A percentile compares a stretch with the other conserved stretches of the same genome.
Evolutionary conservation across 2,113 vertebrate species (phyloP).

Genomic region (Cnemophilus loriae): DNA sequence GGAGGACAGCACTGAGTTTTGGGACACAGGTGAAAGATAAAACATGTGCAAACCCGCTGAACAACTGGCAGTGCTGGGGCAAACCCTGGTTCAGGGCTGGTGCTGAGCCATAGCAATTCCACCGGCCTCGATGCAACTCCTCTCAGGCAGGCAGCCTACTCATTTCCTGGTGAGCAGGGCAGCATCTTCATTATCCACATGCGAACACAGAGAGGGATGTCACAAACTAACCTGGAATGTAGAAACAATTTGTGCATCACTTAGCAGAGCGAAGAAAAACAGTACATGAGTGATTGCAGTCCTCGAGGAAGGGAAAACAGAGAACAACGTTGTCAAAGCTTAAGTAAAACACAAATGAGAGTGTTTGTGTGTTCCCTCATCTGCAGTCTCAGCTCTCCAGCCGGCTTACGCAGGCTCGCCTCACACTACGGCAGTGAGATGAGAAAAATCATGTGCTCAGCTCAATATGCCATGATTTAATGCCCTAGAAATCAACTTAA

Average conservation of each 20-base stretch:
- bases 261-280: neutral
- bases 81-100: neutral
- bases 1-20: neutral
- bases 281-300: neutral
- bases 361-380: neutral
- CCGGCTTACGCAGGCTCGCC: neutral
- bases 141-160: neutral
- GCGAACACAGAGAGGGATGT: neutral
- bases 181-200: neutral
- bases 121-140: neutral
- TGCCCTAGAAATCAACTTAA: neutral
- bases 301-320: neutral
- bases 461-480: neutral
- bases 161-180: neutral
- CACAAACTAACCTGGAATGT: neutral
- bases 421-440: fast-evolving
- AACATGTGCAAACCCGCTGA: neutral
- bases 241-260: neutral
- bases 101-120: neutral
- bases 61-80: neutral
- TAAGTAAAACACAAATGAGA: neutral
- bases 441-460: neutral
- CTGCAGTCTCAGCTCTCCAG: neutral
- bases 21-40: neutral
- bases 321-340: neutral